Conservation (phyloP, 2,888 invertebrate species). For the Mactromeris polynyma region DNA sequence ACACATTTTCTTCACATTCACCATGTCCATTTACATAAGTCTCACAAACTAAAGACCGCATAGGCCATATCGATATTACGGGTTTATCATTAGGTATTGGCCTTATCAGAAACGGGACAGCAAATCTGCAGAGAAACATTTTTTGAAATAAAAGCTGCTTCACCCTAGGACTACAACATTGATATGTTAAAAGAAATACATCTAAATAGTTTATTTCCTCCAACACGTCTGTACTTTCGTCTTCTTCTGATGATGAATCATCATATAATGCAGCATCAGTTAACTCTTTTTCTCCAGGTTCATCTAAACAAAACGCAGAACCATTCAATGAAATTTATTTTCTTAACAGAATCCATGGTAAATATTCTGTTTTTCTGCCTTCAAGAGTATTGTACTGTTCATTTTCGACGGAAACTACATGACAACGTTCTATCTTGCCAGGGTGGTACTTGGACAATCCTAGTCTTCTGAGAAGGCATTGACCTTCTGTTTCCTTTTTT, state of each 20-base stretch:
- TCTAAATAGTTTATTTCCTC: background rate
- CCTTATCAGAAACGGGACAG: constrained; percentile 2
- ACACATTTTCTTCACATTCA: background rate
- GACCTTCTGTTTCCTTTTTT: too few species aligned
- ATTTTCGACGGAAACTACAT: background rate
- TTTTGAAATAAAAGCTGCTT: constrained; percentile 10
- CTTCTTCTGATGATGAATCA: too few species aligned
- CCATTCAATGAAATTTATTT: background rate
- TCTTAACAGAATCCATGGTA: constrained; percentile 16
- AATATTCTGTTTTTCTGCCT: background rate
- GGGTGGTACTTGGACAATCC: background rate
- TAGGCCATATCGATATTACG: background rate
- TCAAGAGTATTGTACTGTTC: background rate
- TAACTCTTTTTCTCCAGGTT: background rate
- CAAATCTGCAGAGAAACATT: constrained; percentile 10
- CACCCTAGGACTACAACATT: constrained; percentile 14
- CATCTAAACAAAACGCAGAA: background rate
- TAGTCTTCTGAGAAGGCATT: background rate
- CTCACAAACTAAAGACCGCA: background rate
- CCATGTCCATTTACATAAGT: background rate
- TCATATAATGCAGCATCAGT: background rate
- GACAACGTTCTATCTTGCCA: background rate
- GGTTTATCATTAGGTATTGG: background rate
- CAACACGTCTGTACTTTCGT: too few species aligned
- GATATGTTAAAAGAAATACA: constrained; percentile 1